These are phyloP conservation scores for Caracal caracal DNA, from an alignment of 2,113 vertebrate genomes.

Conservation along the genomic window DNA sequence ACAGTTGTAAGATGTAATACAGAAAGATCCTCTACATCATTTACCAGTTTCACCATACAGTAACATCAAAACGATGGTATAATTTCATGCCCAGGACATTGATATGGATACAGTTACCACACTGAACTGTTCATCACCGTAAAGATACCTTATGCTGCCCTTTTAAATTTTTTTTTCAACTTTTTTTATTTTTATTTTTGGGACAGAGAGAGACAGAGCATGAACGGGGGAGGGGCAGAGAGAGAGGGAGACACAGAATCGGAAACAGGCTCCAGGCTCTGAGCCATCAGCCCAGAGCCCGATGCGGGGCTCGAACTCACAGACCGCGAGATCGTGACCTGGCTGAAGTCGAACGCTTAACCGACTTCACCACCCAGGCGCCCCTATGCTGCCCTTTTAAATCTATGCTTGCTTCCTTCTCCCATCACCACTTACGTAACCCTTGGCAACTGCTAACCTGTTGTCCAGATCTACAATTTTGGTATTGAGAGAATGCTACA, in stretches of 20 bases:
- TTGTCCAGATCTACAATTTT: background rate
- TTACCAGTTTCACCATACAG: background rate
- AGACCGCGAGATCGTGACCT: too few species aligned
- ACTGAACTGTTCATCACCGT: background rate
- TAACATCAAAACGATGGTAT: background rate
- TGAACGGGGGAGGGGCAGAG: too few species aligned
- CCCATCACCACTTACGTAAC: background rate
- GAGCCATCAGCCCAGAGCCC: too few species aligned
- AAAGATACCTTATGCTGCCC: background rate
- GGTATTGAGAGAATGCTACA: background rate
- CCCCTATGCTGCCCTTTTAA: background rate
- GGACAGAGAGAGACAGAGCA: too few species aligned
- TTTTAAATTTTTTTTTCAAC: too few species aligned
- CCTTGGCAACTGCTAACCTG: background rate
- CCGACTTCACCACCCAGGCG: too few species aligned
- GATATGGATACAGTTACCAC: background rate
- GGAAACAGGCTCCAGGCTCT: too few species aligned
- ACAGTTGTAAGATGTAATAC: background rate
- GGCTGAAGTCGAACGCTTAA: too few species aligned
- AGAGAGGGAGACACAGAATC: too few species aligned
- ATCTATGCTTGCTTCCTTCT: accelerated
- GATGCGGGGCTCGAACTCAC: too few species aligned
- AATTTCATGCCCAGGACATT: background rate
- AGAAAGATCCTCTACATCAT: background rate
- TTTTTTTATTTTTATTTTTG: too few species aligned